These are phyloP conservation scores for Drosophila kohkoa DNA, from an alignment of 1,140 invertebrate genomes.

Conservation along the genomic window DNA sequence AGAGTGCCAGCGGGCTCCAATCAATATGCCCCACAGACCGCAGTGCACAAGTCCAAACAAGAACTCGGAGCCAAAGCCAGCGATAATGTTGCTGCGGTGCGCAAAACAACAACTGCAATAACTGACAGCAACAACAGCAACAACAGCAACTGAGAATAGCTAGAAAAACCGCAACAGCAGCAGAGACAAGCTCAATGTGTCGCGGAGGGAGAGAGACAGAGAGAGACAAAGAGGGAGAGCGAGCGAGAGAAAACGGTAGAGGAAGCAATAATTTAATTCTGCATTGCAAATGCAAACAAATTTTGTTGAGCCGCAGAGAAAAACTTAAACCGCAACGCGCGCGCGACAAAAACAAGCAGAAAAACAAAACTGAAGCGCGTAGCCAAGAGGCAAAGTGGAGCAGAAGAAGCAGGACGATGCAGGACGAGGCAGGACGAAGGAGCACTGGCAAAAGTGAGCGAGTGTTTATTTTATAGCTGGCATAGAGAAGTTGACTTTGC, in stretches of 20 bases:
- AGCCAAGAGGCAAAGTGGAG: slow-evolving; percentile 16
- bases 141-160: slow-evolving; percentile 9
- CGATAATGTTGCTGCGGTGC: slow-evolving; percentile 78
- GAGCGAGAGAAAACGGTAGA: slow-evolving; percentile 23
- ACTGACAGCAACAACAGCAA: slow-evolving; percentile 31
- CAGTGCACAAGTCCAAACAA: slow-evolving; percentile 60
- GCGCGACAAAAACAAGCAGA: slow-evolving; percentile 58
- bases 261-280: slow-evolving; percentile 82
- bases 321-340: slow-evolving; percentile 71
- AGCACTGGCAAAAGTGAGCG: slow-evolving; percentile 67
- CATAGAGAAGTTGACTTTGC: slow-evolving; percentile 66
- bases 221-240: not conserved
- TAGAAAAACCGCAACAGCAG: slow-evolving; percentile 44
- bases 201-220: slow-evolving; percentile 27
- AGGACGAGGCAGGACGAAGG: slow-evolving; percentile 11
- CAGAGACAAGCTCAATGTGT: slow-evolving; percentile 36
- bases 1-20: slow-evolving; percentile 51
- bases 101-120: slow-evolving; percentile 60
- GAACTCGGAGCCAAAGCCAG: slow-evolving; percentile 59
- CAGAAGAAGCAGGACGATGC: slow-evolving; percentile 18
- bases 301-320: slow-evolving; percentile 74
- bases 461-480: slow-evolving; percentile 80
- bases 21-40: slow-evolving; percentile 65
- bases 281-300: slow-evolving; percentile 82
- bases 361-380: slow-evolving; percentile 41